Evolutionary conservation across 2,113 vertebrate species (phyloP).

Genomic region (Cettia cetti): DNA sequence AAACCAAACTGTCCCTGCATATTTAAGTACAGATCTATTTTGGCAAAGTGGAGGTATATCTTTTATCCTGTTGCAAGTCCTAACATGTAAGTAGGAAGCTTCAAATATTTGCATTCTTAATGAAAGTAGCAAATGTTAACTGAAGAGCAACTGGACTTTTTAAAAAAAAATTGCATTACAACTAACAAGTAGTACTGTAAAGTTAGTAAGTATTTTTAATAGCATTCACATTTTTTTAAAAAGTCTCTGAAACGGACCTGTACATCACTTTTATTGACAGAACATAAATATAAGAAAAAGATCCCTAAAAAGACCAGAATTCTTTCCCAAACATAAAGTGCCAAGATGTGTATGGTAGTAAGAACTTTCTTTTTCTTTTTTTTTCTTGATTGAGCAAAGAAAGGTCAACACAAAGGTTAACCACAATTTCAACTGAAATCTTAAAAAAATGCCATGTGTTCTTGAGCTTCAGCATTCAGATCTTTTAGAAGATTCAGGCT

Average conservation of each 20-base stretch:
- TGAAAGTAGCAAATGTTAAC: constrained; percentile 47
- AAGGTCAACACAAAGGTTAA: constrained; percentile 30
- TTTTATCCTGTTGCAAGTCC: constrained; percentile 65
- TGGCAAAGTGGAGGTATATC: constrained; percentile 76
- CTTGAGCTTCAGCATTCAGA: constrained; percentile 56
- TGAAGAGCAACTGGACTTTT: constrained; percentile 49
- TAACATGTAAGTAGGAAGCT: constrained; percentile 51
- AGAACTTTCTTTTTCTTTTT: not conserved
- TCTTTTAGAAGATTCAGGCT: constrained; percentile 52
- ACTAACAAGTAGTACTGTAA: constrained; percentile 34
- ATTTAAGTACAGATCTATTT: constrained; percentile 68
- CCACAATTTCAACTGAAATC: not conserved
- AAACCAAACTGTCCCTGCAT: constrained; percentile 65
- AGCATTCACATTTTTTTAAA: constrained; percentile 67
- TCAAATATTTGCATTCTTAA: constrained; percentile 42
- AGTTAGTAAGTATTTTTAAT: constrained; percentile 44
- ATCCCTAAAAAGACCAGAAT: constrained; percentile 51
- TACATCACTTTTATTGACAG: constrained; percentile 61
- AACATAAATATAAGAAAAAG: constrained; percentile 70
- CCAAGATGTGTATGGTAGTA: constrained; percentile 60
- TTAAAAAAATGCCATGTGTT: not conserved
- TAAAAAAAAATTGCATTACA: not conserved
- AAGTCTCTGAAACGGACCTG: constrained; percentile 65
- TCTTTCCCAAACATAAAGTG: constrained; percentile 75
- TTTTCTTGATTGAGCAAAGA: constrained; percentile 1